Base-by-base conservation (phyloP, 2,888 invertebrate species). In the Electrophaes corylata region DNA sequence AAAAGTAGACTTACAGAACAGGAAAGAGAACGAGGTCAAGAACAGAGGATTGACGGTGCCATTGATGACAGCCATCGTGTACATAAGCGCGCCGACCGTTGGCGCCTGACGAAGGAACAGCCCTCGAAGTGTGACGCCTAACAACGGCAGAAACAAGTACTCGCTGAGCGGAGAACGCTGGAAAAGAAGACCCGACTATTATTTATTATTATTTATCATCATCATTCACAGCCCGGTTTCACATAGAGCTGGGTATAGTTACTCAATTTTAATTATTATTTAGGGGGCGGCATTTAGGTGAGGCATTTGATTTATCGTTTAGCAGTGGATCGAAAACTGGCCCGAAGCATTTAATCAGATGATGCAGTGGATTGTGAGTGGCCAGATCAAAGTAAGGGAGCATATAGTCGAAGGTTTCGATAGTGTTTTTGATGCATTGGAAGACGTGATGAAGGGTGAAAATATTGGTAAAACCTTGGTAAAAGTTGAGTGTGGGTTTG, bases 121-220 rank as follows among this genome's bases (percentile, higher is more conserved):
- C 0, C 90, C 90, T 0, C 89, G 84, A 1, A 90, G 70, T 0
- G 84, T 76, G 1, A 80, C 82, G 0, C 91, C 91, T 51, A 91
- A 62, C 89, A 89, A 91, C 0, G 91, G 91, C 49, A 91, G 73
- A 64, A 82, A 89, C 35, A 88, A 57, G 45, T 90, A 89, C 63
- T 89, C 89, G 54, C 88, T 88, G 2, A 83, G 61, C 0, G 88
- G 88, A 1, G 89, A 83, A 2, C 75, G 71, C 91, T 91, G 73
- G 4, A 60, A 53, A 14, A 20, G 14, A 33, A 4, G 1, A n/a
- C 33, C 4, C n/a, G 10, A 10, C 26, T n/a, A n/a, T n/a, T n/a
- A n/a, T n/a, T n/a, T n/a, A n/a, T n/a, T n/a, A n/a, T n/a, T n/a
- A n/a, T n/a, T n/a, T n/a, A n/a, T n/a, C n/a, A n/a, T n/a, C n/a